Evolutionary conservation across 2,888 invertebrate genomes (phyloP).

Genomic region (Odontocolon sp.): DNA sequence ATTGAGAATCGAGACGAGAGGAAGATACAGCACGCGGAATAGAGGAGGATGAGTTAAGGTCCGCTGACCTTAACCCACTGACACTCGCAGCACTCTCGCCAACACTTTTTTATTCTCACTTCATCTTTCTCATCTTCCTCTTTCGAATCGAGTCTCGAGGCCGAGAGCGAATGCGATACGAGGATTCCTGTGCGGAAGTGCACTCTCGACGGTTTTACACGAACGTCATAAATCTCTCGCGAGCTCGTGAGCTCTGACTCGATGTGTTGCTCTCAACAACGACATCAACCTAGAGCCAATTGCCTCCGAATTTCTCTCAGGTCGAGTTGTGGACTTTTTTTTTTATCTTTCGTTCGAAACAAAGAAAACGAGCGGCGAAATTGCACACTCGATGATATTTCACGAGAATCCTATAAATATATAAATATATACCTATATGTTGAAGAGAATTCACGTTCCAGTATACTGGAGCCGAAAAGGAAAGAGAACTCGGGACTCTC

Average conservation of each 20-base stretch:
- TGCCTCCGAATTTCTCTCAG: slow-evolving; percentile 31
- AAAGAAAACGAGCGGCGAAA: slow-evolving; percentile 17
- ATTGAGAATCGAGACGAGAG: slow-evolving; percentile 18
- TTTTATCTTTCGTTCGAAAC: background rate
- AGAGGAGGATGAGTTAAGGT: slow-evolving; percentile 61
- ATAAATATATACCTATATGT: too few relatives aligned
- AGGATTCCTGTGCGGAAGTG: slow-evolving; percentile 53
- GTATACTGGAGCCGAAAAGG: slow-evolving; percentile 3
- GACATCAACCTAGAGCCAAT: background rate
- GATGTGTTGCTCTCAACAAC: slow-evolving; percentile 17
- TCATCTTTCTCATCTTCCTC: slow-evolving; percentile 1
- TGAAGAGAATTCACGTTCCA: slow-evolving; percentile 43
- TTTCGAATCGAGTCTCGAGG: slow-evolving; percentile 29
- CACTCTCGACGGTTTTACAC: slow-evolving; percentile 54
- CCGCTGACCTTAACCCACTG: slow-evolving; percentile 70
- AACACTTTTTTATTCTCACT: slow-evolving; percentile 28
- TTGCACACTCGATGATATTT: slow-evolving; percentile 4
- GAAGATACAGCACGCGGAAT: slow-evolving; percentile 17
- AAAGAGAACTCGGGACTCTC: background rate
- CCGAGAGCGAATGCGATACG: slow-evolving; percentile 43
- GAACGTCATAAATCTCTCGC: slow-evolving; percentile 58
- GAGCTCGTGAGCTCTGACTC: slow-evolving; percentile 16
- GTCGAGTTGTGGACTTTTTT: background rate
- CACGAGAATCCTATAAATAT: too few relatives aligned
- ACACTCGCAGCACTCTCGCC: slow-evolving; percentile 62